These are phyloP conservation scores for Pachycephala philippinensis DNA, from an alignment of 2,113 vertebrate species.

Conservation along the genomic window DNA sequence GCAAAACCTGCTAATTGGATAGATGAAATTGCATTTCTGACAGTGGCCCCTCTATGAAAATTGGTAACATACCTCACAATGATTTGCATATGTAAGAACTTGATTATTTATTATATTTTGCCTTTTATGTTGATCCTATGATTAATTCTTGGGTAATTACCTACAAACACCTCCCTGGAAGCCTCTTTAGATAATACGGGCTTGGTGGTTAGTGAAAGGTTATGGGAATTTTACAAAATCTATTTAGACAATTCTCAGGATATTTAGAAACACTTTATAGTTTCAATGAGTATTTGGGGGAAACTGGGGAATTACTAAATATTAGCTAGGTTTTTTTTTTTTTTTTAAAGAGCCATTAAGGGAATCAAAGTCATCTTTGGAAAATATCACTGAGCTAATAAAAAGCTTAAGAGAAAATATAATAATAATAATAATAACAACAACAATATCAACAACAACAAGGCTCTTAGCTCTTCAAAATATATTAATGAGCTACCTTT, in stretches of 20 bases:
- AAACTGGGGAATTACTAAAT: neutral
- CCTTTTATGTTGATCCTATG: constrained; percentile 46
- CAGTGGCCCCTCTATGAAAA: constrained; percentile 63
- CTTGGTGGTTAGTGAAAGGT: constrained; percentile 38
- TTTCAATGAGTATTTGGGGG: neutral
- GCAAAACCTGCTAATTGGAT: constrained; percentile 71
- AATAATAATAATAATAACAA: neutral
- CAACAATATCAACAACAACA: neutral
- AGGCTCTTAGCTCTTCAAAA: neutral
- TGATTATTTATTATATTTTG: constrained; percentile 26
- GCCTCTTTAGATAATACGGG: constrained; percentile 45
- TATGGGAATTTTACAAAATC: neutral
- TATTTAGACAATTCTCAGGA: neutral
- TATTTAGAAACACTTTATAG: constrained; percentile 7
- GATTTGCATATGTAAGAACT: constrained; percentile 42
- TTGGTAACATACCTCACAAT: constrained; percentile 62
- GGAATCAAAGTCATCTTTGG: constrained; percentile 12
- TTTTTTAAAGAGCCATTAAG: neutral
- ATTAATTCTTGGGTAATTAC: constrained; percentile 61
- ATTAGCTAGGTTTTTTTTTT: neutral
- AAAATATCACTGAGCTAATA: constrained; percentile 15
- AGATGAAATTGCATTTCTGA: constrained; percentile 69
- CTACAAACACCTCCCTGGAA: constrained; percentile 42
- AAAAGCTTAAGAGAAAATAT: neutral
- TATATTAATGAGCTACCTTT: neutral